Base-by-base conservation (phyloP, 2,888 invertebrate genomes). In the Pammene aurita region DNA sequence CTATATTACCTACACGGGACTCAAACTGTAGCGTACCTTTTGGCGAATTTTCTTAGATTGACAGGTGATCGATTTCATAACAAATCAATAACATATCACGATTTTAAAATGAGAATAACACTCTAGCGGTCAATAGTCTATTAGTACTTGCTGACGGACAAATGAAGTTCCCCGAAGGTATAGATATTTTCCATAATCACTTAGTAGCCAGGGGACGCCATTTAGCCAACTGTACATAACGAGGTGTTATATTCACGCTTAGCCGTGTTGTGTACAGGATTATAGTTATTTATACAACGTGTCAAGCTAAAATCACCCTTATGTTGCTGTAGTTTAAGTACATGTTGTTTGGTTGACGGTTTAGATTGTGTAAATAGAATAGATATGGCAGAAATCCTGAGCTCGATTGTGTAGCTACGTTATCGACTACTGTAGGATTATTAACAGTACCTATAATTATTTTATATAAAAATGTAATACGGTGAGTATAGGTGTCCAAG, bases 161-260 rank as follows among this genome's bases (percentile, higher is more conserved):
- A 42, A 11, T 42, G 42, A 35, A 13, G n/a, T 7, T 54, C n/a
- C 7, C 4, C n/a, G 13, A 13, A 54, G 11, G 18, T 18, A 18
- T 26, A 52, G 11, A 9, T 52, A 11, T 16, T 50, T 50, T 55
- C 56, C 26, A 10, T 42, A 63, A 64, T 68, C 63, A 64, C 57
- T 64, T 64, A 42, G 41, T 44, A 63, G 68, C 68, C 68, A 7
- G 14, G 14, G 63, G 68, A 58, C 42, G 26, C 41, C 50, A 63
- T 60, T 60, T 57, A 35, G 34, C 68, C 63, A 68, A 68, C 68
- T 68, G 68, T 64, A 64, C 68, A 13, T 64, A 68, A 68, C 52
- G 52, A 68, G 68, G 68, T 68, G 68, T 68, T 68, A 63, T 52
- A 68, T 68, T 64, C 68, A 64, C 52, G 68, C 68, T 48, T 38